Evolutionary conservation across 2,113 vertebrate species (phyloP), one percentile per base, ranked within the genome.

Genomic region (Polypterus bichir): DNA sequence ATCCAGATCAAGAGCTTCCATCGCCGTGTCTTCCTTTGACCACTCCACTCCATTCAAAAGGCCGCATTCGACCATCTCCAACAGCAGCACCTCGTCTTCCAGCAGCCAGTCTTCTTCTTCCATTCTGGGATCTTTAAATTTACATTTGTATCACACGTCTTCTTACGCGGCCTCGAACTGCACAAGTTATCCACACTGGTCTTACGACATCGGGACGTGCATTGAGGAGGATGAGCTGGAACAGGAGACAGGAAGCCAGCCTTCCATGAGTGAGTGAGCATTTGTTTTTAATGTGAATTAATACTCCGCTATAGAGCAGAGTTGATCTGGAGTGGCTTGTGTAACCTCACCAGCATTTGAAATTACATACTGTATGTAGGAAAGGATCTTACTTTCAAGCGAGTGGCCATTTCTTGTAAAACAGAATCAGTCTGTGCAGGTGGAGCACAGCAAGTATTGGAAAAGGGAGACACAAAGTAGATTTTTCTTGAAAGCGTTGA

Each of bases 81-180:
- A 85, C 79, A 88, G 87, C 78, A 91, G 88, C 79, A 89, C 83
- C 4, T 87, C 89, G 7, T 89, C 89, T 49, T 91, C 88, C 61
- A 77, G 87, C 71, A 88, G 87, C 76, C 84, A 87, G 71, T 84
- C 86, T 1, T 88, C 86, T 0, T 88, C 86, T 48, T 89, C 86
- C 2, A 73, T 87, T 62, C 77, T 87, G 70, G 83, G 84, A 47
- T 84, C 86, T 0, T 80, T 84, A 65, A 88, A 83, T 64, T 80
- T 84, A 56, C 86, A 85, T 10, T 65, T 82, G 3, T 81, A 82
- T 55, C 69, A 79, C 48, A 75, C 78, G 1, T 76, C 78, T 7
- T 69, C 77, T 44, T 74, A 71, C 62, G 48, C 72, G 46, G 69
- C 63, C 57, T 11, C 70, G 10, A 1, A 68, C 5, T 61, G 80